Conservation (phyloP, 2,888 invertebrate genomes). For the Acronicta alni region DNA sequence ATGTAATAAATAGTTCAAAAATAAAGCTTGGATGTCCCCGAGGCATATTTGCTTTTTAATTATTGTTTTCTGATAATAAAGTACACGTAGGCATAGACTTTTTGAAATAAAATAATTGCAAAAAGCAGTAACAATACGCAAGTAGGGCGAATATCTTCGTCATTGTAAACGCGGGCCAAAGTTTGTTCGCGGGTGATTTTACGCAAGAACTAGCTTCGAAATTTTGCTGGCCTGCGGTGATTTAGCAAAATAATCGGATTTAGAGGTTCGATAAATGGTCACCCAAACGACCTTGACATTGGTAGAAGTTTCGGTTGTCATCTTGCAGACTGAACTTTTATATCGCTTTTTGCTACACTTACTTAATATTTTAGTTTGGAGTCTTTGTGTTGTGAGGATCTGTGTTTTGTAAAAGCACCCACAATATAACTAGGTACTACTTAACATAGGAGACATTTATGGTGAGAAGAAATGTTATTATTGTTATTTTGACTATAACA, state of each 20-base stretch:
- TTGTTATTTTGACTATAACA: too few relatives aligned
- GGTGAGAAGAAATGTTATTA: too few relatives aligned
- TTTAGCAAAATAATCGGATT: slow-evolving; percentile 60
- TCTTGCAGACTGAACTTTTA: slow-evolving; percentile 13
- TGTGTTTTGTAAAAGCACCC: too few relatives aligned
- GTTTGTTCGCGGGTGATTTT: slow-evolving; percentile 59
- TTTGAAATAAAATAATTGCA: slow-evolving; percentile 12
- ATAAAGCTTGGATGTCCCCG: too few relatives aligned
- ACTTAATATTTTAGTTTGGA: too few relatives aligned
- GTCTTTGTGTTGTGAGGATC: too few relatives aligned
- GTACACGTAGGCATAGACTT: too few relatives aligned
- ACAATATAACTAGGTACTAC: too few relatives aligned
- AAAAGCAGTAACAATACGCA: slow-evolving; percentile 30
- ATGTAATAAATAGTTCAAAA: too few relatives aligned
- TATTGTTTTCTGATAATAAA: too few relatives aligned
- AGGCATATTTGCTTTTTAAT: too few relatives aligned
- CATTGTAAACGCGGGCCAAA: slow-evolving; percentile 48
- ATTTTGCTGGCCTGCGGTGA: slow-evolving; percentile 52
- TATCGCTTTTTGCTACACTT: neutral
- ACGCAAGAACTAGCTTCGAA: slow-evolving; percentile 48
- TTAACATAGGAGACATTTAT: too few relatives aligned
- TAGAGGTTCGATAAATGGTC: slow-evolving; percentile 34
- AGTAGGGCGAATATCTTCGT: slow-evolving; percentile 60
- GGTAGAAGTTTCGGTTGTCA: neutral
- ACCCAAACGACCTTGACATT: slow-evolving; percentile 45